Conservation (phyloP, 2,113 vertebrate species). For the Fulica atra region DNA sequence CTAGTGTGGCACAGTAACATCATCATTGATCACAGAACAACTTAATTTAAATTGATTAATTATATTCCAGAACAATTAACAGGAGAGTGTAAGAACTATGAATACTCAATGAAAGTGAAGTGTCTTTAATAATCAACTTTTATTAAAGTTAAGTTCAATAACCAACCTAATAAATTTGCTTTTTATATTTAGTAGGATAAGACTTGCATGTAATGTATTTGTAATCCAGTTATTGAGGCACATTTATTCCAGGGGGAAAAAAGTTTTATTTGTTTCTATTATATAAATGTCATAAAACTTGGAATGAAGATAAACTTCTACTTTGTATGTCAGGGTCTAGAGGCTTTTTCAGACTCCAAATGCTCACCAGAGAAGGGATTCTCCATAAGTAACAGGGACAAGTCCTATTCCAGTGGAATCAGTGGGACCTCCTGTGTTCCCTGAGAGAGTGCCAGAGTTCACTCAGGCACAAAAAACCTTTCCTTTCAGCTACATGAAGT, state of each 20-base stretch:
- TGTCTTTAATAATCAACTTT: not conserved
- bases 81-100: not conserved
- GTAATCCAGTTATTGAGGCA: not conserved
- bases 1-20: accelerated
- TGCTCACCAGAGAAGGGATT: not conserved
- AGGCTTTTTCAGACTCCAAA: not conserved
- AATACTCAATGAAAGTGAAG: not conserved
- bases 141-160: not conserved
- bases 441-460: not conserved
- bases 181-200: not conserved
- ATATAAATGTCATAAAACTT: not conserved
- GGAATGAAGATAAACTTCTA: not conserved
- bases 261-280: not conserved
- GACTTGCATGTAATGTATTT: not conserved
- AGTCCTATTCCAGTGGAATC: not conserved
- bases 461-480: not conserved
- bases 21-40: not conserved
- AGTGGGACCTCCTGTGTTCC: not conserved
- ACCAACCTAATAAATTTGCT: not conserved
- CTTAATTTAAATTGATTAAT: not conserved
- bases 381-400: not conserved
- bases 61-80: not conserved
- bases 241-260: accelerated
- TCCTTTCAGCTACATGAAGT: not conserved
- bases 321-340: not conserved